These are phyloP conservation scores for Atta texana DNA, from an alignment of 1,140 invertebrate genomes.

Conservation along the genomic window DNA sequence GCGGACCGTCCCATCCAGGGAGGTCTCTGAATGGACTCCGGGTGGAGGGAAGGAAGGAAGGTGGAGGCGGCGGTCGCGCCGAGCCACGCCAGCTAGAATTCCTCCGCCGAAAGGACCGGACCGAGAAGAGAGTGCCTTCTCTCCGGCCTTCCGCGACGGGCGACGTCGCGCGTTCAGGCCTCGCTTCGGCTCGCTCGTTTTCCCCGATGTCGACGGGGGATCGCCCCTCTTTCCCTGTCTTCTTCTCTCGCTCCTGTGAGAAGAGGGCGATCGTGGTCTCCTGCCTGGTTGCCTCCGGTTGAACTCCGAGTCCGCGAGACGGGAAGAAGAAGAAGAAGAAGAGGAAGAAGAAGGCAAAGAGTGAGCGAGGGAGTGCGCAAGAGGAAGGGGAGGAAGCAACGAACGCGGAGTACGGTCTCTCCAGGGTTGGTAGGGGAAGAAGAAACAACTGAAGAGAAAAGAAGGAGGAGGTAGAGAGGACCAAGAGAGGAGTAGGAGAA, in stretches of 20 bases:
- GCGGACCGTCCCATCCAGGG: conserved; percentile 84
- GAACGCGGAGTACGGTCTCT: background rate
- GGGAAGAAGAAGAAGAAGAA: conserved; percentile 56
- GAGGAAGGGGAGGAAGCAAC: conserved; percentile 60
- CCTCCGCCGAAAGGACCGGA: conserved; percentile 82
- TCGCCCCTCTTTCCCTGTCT: conserved; percentile 36
- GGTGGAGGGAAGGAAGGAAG: conserved; percentile 80
- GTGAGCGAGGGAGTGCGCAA: conserved; percentile 26
- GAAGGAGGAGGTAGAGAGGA: conserved; percentile 22
- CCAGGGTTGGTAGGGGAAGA: conserved; percentile 59
- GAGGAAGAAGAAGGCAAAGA: conserved; percentile 31
- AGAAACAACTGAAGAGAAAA: conserved; percentile 49
- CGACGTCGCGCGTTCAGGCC: conserved; percentile 55
- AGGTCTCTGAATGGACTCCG: conserved; percentile 83
- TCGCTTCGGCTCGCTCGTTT: conserved; percentile 60
- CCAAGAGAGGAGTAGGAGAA: conserved; percentile 35
- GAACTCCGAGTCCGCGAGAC: conserved; percentile 70
- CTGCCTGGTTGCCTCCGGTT: conserved; percentile 59
- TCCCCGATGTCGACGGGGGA: conserved; percentile 60
- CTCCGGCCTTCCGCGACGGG: conserved; percentile 66
- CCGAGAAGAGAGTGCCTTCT: conserved; percentile 66
- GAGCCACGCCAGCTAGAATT: conserved; percentile 84
- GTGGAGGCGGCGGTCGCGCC: conserved; percentile 72
- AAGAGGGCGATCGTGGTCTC: conserved; percentile 65
- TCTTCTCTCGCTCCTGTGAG: conserved; percentile 45